Evolutionary conservation across 2,797 vertebrate genomes (phyloP).

Genomic region (Anguilla marmorata): DNA sequence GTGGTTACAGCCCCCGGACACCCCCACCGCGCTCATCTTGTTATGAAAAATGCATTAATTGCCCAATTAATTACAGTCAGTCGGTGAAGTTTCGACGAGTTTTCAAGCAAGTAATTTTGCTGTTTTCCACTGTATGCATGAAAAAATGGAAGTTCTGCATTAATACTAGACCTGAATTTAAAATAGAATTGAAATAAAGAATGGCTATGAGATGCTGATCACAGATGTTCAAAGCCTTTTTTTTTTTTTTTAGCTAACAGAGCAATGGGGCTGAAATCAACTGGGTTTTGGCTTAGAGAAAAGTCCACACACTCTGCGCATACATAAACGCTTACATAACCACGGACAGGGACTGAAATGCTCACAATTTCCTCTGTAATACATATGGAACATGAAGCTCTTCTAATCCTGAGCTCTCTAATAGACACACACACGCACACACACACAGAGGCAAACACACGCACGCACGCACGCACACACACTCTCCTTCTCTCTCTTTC

Average conservation of each 20-base stretch:
- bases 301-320: neutral
- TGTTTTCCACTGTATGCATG: neutral
- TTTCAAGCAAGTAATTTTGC: neutral
- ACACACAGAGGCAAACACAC: neutral
- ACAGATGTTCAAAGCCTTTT: neutral
- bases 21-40: neutral
- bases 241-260: neutral
- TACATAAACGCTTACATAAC: neutral
- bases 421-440: neutral
- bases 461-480: neutral
- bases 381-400: constrained; percentile 1
- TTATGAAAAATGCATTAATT: neutral
- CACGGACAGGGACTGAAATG: neutral
- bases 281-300: constrained; percentile 10
- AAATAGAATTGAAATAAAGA: neutral
- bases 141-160: neutral
- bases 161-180: neutral
- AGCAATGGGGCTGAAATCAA: neutral
- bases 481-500: neutral
- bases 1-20: neutral
- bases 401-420: neutral
- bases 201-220: neutral
- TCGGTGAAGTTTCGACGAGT: neutral
- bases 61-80: neutral
- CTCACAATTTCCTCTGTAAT: neutral